Evolutionary conservation across 2,113 vertebrate species (phyloP), one percentile per base, ranked within the genome.

Genomic region (Tylochromis polylepis): DNA sequence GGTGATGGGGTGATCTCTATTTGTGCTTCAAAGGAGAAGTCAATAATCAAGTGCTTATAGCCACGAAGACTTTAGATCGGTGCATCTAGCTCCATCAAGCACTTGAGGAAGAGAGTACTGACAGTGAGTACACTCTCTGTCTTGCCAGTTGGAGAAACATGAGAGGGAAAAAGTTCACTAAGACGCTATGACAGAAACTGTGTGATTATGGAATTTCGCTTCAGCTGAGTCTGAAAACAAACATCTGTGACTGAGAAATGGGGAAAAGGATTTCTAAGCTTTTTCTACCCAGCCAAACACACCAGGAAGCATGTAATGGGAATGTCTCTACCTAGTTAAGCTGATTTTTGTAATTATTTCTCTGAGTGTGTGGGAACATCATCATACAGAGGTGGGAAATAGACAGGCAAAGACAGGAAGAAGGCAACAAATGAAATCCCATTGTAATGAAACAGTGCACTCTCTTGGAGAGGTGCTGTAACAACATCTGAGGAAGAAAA

Each of bases 261-360:
- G 82, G 60, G 60, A 70, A 46, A 60, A 53, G 56, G 87, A 89
- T 94, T 93, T 93, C 11, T 43, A 72, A 77, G 87, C 31, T 87
- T 89, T 87, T 93, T 87, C 87, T 57, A 83, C 62, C 51, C 67
- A 82, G 88, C 81, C 72, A 70, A 88, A 87, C 51, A 89, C 85
- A 87, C 80, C 75, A 80, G 75, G 84, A 87, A 81, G 92, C 87
- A 90, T 89, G 93, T 94, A 95, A 94, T 94, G 87, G 93, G 84
- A 94, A 92, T 84, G 92, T 90, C 88, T 94, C 87, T 81, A 87
- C 87, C 87, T 92, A 91, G 91, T 94, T 94, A 93, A 94, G 93
- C 86, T 77, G 91, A 92, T 95, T 96, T 92, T 59, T 59, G 89
- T 91, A 88, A 95, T 94, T 93, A 93, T 92, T 92, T 92, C 87